Percentiles rank a stretch among this genome's conserved stretches.
Conservation (phyloP, 2,797 vertebrate genomes). For the Phrynocephalus vlangalii region DNA sequence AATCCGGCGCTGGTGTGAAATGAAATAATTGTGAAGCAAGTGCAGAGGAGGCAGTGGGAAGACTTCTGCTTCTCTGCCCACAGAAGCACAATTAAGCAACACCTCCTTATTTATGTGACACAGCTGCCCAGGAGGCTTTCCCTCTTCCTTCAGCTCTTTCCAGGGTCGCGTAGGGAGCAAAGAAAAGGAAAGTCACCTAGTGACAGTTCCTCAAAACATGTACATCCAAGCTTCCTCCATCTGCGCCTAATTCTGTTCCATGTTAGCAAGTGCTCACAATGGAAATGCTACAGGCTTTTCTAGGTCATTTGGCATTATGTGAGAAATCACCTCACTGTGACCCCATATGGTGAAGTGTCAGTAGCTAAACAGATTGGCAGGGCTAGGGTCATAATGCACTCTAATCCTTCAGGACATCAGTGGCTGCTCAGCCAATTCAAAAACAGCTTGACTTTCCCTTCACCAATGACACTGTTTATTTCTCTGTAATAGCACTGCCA, state of each 20-base stretch:
- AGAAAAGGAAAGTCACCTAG: slow-evolving; percentile 29
- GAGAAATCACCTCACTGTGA: slow-evolving; percentile 74
- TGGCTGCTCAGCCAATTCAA: slow-evolving; percentile 73
- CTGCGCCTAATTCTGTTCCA: slow-evolving; percentile 45
- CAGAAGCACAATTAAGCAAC: neutral
- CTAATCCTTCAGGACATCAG: slow-evolving; percentile 75
- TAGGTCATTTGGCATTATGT: slow-evolving; percentile 72
- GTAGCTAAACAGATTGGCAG: slow-evolving; percentile 76
- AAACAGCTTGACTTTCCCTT: slow-evolving; percentile 73
- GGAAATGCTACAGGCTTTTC: slow-evolving; percentile 73
- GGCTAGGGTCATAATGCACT: slow-evolving; percentile 68
- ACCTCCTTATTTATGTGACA: rapidly evolving
- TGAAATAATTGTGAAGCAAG: neutral
- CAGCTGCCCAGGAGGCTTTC: neutral
- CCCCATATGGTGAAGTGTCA: slow-evolving; percentile 74
- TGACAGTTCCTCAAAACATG: slow-evolving; percentile 24
- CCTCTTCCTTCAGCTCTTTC: neutral
- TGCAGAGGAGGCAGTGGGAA: slow-evolving; percentile 22
- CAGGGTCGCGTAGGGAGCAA: neutral
- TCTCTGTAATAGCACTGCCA: slow-evolving; percentile 68
- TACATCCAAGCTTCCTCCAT: slow-evolving; percentile 35
- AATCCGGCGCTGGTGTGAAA: neutral
- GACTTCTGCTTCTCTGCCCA: neutral
- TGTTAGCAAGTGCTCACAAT: slow-evolving; percentile 52
- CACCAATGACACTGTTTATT: slow-evolving; percentile 71